Evolutionary conservation across 1,140 invertebrate genomes (phyloP).

Genomic region (Drosophila insularis): DNA sequence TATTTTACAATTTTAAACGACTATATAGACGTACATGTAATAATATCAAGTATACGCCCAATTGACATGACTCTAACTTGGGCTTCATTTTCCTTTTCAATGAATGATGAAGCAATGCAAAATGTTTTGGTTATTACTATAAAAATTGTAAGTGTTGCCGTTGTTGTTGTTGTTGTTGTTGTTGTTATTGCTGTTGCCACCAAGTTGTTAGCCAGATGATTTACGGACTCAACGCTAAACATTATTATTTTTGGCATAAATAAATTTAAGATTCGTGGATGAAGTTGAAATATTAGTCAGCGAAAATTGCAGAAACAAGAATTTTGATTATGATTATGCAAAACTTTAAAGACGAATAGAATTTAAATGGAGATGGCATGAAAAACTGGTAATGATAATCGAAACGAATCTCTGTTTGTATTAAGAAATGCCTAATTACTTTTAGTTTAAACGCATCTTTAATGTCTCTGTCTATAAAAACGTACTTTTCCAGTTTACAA

Average conservation of each 20-base stretch:
- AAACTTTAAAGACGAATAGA: background rate
- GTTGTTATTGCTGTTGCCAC: background rate
- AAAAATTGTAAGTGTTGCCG: slow-evolving; percentile 21
- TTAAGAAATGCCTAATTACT: background rate
- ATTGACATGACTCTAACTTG: slow-evolving; percentile 22
- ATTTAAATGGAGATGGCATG: background rate
- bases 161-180: background rate
- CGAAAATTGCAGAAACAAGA: background rate
- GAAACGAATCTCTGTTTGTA: no score
- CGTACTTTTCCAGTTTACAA: no score
- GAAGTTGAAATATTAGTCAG: background rate
- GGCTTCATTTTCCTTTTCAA: slow-evolving; percentile 2
- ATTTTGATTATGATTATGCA: background rate
- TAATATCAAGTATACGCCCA: slow-evolving; percentile 66
- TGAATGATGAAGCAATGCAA: slow-evolving; percentile 39
- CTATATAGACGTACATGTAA: slow-evolving; percentile 37
- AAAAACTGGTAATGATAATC: background rate
- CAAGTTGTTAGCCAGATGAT: slow-evolving; percentile 53
- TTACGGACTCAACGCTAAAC: slow-evolving; percentile 40
- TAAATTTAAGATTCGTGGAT: background rate
- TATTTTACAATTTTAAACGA: slow-evolving; percentile 49
- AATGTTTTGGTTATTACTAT: slow-evolving; percentile 33
- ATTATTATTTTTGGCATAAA: slow-evolving; percentile 14
- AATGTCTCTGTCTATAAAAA: no score
- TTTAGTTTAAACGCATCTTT: no score